phyloP scores from a whole-genome alignment of 2,113 vertebrate species.

The Atherinomorus stipes region DNA sequence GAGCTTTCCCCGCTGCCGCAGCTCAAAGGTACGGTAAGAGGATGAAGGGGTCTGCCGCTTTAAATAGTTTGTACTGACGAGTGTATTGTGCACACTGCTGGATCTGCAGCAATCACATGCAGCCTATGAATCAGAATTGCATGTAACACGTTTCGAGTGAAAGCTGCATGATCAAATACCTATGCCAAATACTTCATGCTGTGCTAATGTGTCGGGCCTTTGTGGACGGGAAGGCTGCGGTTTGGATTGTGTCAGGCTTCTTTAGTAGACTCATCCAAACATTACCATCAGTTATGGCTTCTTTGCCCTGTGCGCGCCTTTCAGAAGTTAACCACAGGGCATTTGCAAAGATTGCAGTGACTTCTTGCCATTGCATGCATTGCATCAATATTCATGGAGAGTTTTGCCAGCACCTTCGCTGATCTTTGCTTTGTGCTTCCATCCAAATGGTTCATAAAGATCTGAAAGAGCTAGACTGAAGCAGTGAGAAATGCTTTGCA shows the following conservation, averaged over 20 bases:
- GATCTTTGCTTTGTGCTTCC: background rate
- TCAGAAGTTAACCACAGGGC: slow-evolving; percentile 2
- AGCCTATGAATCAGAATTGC: background rate
- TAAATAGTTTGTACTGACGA: slow-evolving; percentile 44
- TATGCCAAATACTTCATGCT: background rate
- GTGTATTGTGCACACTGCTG: slow-evolving; percentile 8
- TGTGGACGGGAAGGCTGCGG: background rate
- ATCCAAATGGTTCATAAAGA: background rate
- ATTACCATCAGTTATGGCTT: background rate
- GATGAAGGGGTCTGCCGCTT: slow-evolving; percentile 52
- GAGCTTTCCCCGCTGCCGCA: slow-evolving; percentile 94
- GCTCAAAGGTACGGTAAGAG: slow-evolving; percentile 88
- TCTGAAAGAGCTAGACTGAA: background rate
- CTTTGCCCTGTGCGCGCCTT: background rate
- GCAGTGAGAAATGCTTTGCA: background rate
- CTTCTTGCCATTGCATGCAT: slow-evolving; percentile 8
- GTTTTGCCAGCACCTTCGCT: background rate
- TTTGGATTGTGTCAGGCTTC: background rate
- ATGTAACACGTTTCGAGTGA: background rate
- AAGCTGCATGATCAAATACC: too few relatives aligned
- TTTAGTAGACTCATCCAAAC: background rate
- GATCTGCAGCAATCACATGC: background rate
- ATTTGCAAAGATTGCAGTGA: background rate
- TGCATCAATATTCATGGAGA: background rate
- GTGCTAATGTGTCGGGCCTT: background rate